Evolutionary conservation across 1,140 invertebrate species (phyloP), one percentile per base, ranked within the genome.

Genomic region (Micrasema longulum): DNA sequence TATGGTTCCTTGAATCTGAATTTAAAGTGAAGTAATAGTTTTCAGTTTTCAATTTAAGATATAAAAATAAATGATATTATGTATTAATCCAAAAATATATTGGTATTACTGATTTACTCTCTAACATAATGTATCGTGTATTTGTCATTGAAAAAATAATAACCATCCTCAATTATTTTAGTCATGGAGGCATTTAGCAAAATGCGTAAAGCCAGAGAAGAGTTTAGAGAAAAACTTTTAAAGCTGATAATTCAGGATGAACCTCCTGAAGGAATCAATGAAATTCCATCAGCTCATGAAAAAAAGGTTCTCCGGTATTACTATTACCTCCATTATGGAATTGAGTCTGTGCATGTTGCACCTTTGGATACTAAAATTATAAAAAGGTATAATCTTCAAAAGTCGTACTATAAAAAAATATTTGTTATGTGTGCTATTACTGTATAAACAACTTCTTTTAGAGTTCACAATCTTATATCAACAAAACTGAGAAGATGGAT

Each of bases 241-340:
- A 88, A 90, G 76, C 84, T 93, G 45, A 92, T 95, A 35, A 85
- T 91, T 26, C 85, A 87, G 70, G 81, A 83, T 16, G 79, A 79
- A 16, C 80, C 79, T 9, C 82, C 80, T 4, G 82, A 83, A 68
- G 57, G 57, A 5, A 62, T 16, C 0, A 76, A 82, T 57, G 60
- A 75, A 22, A 85, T 88, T 76, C 87, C 90, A 31, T 86, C 86
- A 14, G 84, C 86, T 9, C 83, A 88, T 35, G 91, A 94, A 76
- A 88, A 88, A 66, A 89, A 93, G 77, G 81, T 93, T 73, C 80
- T 94, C 75, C 87, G 93, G 74, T 97, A 97, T 83, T 94, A 96
- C 79, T 95, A 95, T 82, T 97, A 96, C 77, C 90, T 97, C 62
- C 90, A 91, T 77, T 91, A 95, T 82, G 95, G 94, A 0, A 91